Conservation (phyloP, 2,888 invertebrate species). For the Callosobruchus maculatus region DNA sequence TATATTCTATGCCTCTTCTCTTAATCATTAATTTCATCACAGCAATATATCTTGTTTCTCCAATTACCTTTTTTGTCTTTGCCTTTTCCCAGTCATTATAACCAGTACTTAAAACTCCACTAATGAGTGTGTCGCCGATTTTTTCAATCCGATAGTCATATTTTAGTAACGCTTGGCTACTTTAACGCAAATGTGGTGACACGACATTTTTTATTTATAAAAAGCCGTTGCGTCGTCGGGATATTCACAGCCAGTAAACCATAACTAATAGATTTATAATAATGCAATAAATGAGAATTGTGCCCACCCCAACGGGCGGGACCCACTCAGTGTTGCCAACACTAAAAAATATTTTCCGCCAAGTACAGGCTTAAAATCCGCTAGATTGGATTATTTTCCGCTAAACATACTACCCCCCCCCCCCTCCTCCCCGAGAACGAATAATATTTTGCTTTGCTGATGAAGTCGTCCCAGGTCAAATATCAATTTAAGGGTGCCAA, state of each 20-base stretch:
- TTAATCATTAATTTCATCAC: neutral
- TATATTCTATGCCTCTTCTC: neutral
- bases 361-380: too few relatives aligned
- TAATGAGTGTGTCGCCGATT: neutral
- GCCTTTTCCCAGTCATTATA: neutral
- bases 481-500: too few relatives aligned
- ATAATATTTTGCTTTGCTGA: too few relatives aligned
- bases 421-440: too few relatives aligned
- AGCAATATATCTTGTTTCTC: neutral
- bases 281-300: constrained; percentile 27
- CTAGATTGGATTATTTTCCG: too few relatives aligned
- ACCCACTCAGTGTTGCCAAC: too few relatives aligned
- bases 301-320: constrained; percentile 29
- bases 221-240: neutral
- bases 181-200: neutral
- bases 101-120: neutral
- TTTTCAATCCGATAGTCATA: neutral
- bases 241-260: constrained; percentile 9
- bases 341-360: too few relatives aligned
- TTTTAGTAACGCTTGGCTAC: neutral
- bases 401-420: too few relatives aligned
- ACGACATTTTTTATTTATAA: neutral
- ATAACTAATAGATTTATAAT: constrained; percentile 37
- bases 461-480: too few relatives aligned
- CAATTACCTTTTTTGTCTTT: neutral